A percentile compares a stretch with the other conserved stretches of the same genome.
Conservation (phyloP, 2,888 invertebrate species). For the Hedychridium roseum region DNA sequence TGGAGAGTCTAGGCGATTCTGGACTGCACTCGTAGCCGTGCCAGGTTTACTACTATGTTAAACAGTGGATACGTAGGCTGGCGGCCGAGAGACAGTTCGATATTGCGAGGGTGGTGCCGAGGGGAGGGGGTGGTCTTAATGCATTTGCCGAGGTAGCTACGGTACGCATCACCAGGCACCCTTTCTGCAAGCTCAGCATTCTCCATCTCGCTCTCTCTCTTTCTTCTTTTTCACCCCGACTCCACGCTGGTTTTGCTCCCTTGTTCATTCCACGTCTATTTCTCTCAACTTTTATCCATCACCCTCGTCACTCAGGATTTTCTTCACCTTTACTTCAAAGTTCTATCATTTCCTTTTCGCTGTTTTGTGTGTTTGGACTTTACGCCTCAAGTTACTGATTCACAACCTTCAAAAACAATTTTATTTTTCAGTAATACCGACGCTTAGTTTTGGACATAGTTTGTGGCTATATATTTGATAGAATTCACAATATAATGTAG, state of each 20-base stretch:
- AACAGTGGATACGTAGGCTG: background rate
- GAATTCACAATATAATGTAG: too few relatives aligned
- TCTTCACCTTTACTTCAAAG: conserved; percentile 17
- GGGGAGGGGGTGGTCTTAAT: conserved; percentile 56
- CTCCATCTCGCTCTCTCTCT: conserved; percentile 17
- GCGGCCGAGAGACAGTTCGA: conserved; percentile 43
- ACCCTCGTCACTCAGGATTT: conserved; percentile 7
- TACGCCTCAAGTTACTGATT: too few relatives aligned
- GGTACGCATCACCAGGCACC: conserved; percentile 63
- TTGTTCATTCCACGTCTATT: conserved; percentile 8
- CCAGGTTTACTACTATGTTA: too few relatives aligned
- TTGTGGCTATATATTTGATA: too few relatives aligned
- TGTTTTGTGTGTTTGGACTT: too few relatives aligned
- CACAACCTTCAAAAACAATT: too few relatives aligned
- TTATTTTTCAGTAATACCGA: too few relatives aligned
- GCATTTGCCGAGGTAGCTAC: conserved; percentile 58
- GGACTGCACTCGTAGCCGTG: conserved; percentile 18
- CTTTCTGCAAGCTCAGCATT: conserved; percentile 63
- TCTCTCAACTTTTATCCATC: conserved; percentile 13
- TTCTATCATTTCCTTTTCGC: too few relatives aligned
- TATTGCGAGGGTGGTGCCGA: too few relatives aligned
- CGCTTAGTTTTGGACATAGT: too few relatives aligned
- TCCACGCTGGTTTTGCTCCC: conserved; percentile 10
- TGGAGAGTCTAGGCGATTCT: conserved; percentile 18
- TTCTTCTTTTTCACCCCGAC: conserved; percentile 20